These are phyloP conservation scores for Engraulis encrasicolus DNA, from an alignment of 2,113 vertebrate species.

Conservation along the genomic window DNA sequence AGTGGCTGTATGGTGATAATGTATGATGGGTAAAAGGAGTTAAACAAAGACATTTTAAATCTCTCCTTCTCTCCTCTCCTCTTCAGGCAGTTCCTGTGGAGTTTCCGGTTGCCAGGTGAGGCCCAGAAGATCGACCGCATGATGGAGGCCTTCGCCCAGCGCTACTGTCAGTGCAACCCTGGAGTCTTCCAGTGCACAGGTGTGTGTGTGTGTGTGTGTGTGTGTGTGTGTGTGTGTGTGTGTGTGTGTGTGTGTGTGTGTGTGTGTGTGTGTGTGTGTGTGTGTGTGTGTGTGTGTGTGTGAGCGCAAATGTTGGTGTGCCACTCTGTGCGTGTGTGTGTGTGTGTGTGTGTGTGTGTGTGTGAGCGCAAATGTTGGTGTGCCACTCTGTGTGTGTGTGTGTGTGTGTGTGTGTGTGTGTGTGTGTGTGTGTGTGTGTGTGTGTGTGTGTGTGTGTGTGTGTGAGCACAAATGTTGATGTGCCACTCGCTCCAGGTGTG, in stretches of 20 bases:
- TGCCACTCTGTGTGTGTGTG: not conserved
- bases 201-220: slow-evolving; percentile 50
- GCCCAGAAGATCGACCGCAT: slow-evolving; percentile 98
- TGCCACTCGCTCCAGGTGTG: not conserved
- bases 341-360: not conserved
- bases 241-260: not conserved
- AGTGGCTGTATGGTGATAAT: too few species aligned
- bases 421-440: too few species aligned
- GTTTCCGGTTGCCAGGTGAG: slow-evolving; percentile 94
- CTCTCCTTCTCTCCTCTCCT: not conserved
- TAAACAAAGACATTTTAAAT: too few species aligned
- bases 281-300: not conserved
- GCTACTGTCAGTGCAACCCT: slow-evolving; percentile 93
- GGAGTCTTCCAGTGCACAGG: slow-evolving; percentile 96
- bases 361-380: not conserved
- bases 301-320: not conserved
- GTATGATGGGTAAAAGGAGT: too few species aligned
- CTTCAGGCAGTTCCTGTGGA: slow-evolving; percentile 94
- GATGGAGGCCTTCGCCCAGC: slow-evolving; percentile 97
- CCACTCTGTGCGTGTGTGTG: not conserved
- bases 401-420: not conserved
- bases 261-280: not conserved
- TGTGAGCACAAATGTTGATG: not conserved
- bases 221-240: not conserved
- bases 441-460: too few species aligned